phyloP scores from a whole-genome alignment of 2,797 vertebrate genomes.

The Cyclopterus lumpus region DNA sequence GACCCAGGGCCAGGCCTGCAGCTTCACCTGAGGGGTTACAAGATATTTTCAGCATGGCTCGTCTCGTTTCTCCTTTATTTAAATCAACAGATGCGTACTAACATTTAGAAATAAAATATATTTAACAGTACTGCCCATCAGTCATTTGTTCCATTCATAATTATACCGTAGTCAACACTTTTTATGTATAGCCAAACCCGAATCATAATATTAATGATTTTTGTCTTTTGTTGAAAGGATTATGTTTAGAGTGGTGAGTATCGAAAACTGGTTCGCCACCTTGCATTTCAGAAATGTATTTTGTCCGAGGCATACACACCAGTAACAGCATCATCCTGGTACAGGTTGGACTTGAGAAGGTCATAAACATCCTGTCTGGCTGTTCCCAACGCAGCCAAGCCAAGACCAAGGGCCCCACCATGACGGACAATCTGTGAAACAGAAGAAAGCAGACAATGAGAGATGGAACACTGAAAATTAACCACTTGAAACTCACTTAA shows the following conservation, averaged over 20 bases:
- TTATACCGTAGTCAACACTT: not conserved
- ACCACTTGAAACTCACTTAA: not conserved
- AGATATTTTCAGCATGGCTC: not conserved
- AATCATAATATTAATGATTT: not conserved
- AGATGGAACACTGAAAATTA: not conserved
- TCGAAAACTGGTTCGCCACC: not conserved
- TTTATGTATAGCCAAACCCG: not conserved
- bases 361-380: slow-evolving; percentile 98
- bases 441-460: not conserved
- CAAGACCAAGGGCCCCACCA: slow-evolving; percentile 94
- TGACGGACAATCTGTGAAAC: slow-evolving; percentile 93
- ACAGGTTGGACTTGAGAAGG: slow-evolving; percentile 98
- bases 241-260: not conserved
- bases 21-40: slow-evolving; percentile 89
- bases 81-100: not conserved
- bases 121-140: not conserved
- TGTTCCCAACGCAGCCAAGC: slow-evolving; percentile 96
- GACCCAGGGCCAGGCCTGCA: slow-evolving; percentile 93
- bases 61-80: not conserved
- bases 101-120: not conserved
- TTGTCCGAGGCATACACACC: slow-evolving; percentile 76
- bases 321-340: slow-evolving; percentile 99
- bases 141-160: not conserved
- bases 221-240: not conserved
- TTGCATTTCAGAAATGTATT: not conserved